Conservation (phyloP, 1,140 invertebrate species). For the Telenomus remus region DNA sequence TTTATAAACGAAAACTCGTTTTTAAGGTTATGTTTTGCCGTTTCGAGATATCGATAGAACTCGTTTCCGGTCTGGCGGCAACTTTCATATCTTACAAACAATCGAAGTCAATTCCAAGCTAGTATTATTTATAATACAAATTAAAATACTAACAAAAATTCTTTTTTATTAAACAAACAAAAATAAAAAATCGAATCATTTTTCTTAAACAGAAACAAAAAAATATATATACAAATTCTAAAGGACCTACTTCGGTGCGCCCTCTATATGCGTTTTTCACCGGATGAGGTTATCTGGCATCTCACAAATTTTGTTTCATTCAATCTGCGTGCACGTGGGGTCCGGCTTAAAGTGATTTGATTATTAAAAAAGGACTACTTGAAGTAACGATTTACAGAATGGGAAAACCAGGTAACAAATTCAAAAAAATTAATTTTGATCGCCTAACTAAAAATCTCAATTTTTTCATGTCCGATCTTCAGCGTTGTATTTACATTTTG, state of each 20-base stretch:
- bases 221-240: neutral
- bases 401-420: neutral
- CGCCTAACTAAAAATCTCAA: too few species aligned
- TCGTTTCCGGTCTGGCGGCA: neutral
- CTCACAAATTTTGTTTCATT: neutral
- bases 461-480: too few species aligned
- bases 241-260: neutral
- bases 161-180: too few species aligned
- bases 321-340: conserved; percentile 2
- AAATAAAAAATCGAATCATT: neutral
- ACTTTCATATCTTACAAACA: neutral
- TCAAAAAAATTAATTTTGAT: too few species aligned
- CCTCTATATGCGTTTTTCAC: neutral
- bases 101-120: too few species aligned
- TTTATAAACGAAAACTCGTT: neutral
- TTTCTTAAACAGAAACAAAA: neutral
- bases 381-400: neutral
- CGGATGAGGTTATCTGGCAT: conserved; percentile 2
- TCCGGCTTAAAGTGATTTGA: neutral
- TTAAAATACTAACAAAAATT: too few species aligned
- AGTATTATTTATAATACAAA: too few species aligned
- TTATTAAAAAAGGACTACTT: neutral
- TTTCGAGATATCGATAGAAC: conserved; percentile 1
- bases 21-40: neutral
- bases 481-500: too few species aligned